Evolutionary conservation across 2,797 vertebrate species (phyloP).

Genomic region (Channa striata): DNA sequence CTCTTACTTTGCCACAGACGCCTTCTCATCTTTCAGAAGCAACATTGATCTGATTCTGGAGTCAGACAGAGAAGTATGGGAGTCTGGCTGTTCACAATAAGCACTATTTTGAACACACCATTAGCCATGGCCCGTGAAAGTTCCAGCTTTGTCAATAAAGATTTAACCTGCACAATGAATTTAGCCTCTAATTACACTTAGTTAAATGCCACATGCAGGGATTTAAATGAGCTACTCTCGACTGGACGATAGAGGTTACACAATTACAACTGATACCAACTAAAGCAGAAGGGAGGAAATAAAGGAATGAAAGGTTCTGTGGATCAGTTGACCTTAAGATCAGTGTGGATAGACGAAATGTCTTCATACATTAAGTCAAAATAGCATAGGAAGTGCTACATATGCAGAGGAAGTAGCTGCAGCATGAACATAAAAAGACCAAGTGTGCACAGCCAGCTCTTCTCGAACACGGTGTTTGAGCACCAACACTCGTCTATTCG

Average conservation of each 20-base stretch:
- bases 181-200: conserved; percentile 55
- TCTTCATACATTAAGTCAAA: conserved; percentile 7
- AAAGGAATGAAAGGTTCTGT: conserved; percentile 40
- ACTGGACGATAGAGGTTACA: conserved; percentile 19
- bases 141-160: conserved; percentile 76
- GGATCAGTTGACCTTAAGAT: conserved; percentile 22
- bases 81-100: conserved; percentile 50
- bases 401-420: not conserved
- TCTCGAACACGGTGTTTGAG: too few species aligned
- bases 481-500: too few species aligned
- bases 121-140: conserved; percentile 76
- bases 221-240: conserved; percentile 57
- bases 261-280: conserved; percentile 36
- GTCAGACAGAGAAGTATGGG: conserved; percentile 54
- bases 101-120: conserved; percentile 70
- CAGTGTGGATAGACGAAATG: conserved; percentile 7
- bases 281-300: conserved; percentile 27
- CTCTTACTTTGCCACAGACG: conserved; percentile 35
- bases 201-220: conserved; percentile 61
- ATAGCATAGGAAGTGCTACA: not conserved
- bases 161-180: conserved; percentile 76
- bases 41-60: conserved; percentile 72
- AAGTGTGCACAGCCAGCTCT: too few species aligned
- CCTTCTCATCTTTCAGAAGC: conserved; percentile 61
- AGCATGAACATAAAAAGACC: not conserved